These are phyloP conservation scores for Ips nitidus DNA, from an alignment of 1,140 invertebrate genomes.

Conservation along the genomic window DNA sequence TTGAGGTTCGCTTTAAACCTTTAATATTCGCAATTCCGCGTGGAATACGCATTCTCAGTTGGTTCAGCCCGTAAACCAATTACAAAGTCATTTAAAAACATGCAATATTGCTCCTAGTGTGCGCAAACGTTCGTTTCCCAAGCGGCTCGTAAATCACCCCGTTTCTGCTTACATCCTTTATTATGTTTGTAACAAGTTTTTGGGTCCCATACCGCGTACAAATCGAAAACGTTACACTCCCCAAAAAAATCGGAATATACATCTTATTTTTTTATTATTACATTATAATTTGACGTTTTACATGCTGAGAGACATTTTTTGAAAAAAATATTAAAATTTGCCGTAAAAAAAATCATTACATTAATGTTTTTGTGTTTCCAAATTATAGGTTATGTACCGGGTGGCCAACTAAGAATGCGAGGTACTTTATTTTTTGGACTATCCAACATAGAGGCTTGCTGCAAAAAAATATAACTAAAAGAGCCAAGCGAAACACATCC, in stretches of 20 bases:
- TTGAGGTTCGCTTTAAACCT: conserved; percentile 6
- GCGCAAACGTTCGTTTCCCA: conserved; percentile 11
- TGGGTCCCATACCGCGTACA: conserved; percentile 3
- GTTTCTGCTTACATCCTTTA: conserved; percentile 15
- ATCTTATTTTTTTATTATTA: background rate
- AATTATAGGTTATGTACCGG: too few relatives aligned
- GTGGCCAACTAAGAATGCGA: too few relatives aligned
- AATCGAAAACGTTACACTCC: conserved; percentile 10
- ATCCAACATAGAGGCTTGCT: too few relatives aligned
- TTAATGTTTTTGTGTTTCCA: too few relatives aligned
- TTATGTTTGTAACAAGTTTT: conserved; percentile 21
- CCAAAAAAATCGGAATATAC: background rate
- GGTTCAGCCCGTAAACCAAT: conserved; percentile 16
- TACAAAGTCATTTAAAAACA: conserved; percentile 24
- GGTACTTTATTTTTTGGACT: too few relatives aligned
- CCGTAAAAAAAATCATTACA: too few relatives aligned
- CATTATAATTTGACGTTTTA: too few relatives aligned
- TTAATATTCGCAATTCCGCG: conserved; percentile 7
- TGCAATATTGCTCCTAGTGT: conserved; percentile 22
- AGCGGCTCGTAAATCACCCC: conserved; percentile 11
- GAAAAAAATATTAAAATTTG: too few relatives aligned
- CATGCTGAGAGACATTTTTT: too few relatives aligned
- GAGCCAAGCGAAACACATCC: too few relatives aligned
- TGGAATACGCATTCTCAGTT: conserved; percentile 11
- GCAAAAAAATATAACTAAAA: too few relatives aligned